Base-by-base conservation (phyloP, 2,797 vertebrate species). In the Rhinatrema bivittatum region DNA sequence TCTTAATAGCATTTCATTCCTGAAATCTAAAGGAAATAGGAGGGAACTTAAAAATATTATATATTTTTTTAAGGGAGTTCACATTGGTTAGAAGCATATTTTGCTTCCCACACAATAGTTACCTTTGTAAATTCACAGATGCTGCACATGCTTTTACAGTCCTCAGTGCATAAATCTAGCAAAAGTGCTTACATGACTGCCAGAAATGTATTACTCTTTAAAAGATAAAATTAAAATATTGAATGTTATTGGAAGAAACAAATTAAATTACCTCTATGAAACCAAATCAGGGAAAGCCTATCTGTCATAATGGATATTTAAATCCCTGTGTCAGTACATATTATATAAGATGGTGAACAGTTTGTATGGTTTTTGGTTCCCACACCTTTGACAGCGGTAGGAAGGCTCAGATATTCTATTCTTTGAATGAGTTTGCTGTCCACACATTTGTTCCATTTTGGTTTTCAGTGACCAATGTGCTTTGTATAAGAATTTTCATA, bases 41-140 rank as follows among this genome's bases (percentile, higher is more conserved):
- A 76, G 67, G 73, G 77, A 81, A 78, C 70, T 60, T 62, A 78
- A 66, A 73, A 74, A 74, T 75, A 76, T 65, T 67, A 72, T 58
- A 81, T 72, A 74, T 78, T 77, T 66, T 78, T 84, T 82, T 69
- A 77, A 73, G 53, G 70, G 65, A 69, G 66, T 75, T 77, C 66
- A 71, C 70, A 10, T 68, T 58, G 47, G 60, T 70, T 72, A 58
- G 60, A 70, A 70, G 34, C 39, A 35, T 54, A 62, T 68, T 77
- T 74, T 65, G 32, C 56, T 68, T 72, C 24, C 0, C 51, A 50
- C 45, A 79, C 65, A 84, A 68, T 73, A 68, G 72, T 50, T 45
- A 71, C 59, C 56, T 76, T 75, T 71, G 64, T 74, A 65, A 76
- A 77, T 62, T 52, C 44, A 62, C 46, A 54, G 46, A 56, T 58